Base-by-base conservation (phyloP, 92 coral and sea anemone genomes). In the Palythoa caribaeorum region DNA sequence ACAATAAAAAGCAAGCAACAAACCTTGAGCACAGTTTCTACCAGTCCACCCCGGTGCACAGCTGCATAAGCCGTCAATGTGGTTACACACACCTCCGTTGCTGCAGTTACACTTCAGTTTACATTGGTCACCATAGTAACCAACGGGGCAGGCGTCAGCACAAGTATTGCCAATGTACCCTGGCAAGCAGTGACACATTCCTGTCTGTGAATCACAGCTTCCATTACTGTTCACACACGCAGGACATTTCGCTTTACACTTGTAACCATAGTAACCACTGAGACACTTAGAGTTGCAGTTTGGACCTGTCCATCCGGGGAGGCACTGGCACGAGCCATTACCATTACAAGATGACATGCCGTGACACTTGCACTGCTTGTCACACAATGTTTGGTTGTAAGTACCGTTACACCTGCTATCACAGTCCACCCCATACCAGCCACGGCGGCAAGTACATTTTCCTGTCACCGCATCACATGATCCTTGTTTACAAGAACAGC, bases 31-130 rank as follows among this genome's bases (percentile, higher is more conserved):
- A 78, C 98, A 95, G 40, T 51, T 89, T 21, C 52, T 5, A 71
- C 98, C 94, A 15, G 89, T 89, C 96, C 96, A 91, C 6, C 98
- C 98, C 0, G 93, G 88, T 21, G 68, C 62, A 77, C 98, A 95
- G 48, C 89, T 88, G 80, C 98, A 95, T 40, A 89, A 40, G 21
- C 98, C 96, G 19, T 74, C 86, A 68, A 89, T 90, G 77, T 90
- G 94, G 71, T 79, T 87, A 81, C 98, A 95, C 28, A 80, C 55
- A 47, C 83, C 87, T 12, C 92, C 93, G 85, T 91, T 71, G 15
- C 65, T 73, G 84, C 98, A 94, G 20, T 55, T 59, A 73, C 98
- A 94, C 80, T 60, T 84, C 36, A 47, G 11, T 47, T 71, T 79
- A 81, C 98, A 94, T 11, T 79, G 79, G 40, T 79, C 83, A 1